Base-by-base conservation (phyloP, 2,888 invertebrate genomes). In the Mellilla xanthometata region DNA sequence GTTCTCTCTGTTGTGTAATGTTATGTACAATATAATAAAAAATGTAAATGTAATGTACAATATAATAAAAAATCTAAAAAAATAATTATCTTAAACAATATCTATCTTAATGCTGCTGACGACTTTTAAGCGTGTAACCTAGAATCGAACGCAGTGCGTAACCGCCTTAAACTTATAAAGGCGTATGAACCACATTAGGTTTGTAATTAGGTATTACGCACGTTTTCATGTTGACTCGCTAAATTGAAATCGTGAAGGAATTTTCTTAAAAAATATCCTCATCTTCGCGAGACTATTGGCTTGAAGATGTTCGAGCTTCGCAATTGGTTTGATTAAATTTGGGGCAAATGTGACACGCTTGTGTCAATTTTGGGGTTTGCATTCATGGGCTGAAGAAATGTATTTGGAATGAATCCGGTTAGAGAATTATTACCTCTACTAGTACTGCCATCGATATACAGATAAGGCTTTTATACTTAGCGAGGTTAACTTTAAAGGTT, bases 281-380 rank as follows among this genome's bases (percentile, higher is more conserved):
- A 19, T 32, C 15, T 33, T n/a, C n/a, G 28, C 26, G 4, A 28
- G 29, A 34, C 34, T 41, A 29, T 26, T 32, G 12, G 15, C 24
- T 45, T 30, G 24, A 39, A 24, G 27, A 9, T 28, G 11, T 19
- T 35, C 28, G 24, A 13, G 40, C 32, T 15, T 27, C 22, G 11
- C 27, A 41, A 28, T 46, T 40, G 13, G 11, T 28, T 47, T 40
- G 46, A 47, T 47, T 40, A 47, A 47, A 47, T 47, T 27, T 40
- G n/a, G 15, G 28, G 15, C 15, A 15, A 28, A n/a, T 19, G 13
- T 27, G n/a, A 11, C 28, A 8, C 28, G 10, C 12, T 19, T 19
- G 28, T 28, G 9, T 22, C 28, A 36, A 36, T 28, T 36, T 28
- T 19, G 28, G n/a, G 28, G 15, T 12, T 27, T 2, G 28, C 28